These are phyloP conservation scores for Ariolimax columbianus DNA, from an alignment of 2,888 invertebrate genomes.

Conservation along the genomic window DNA sequence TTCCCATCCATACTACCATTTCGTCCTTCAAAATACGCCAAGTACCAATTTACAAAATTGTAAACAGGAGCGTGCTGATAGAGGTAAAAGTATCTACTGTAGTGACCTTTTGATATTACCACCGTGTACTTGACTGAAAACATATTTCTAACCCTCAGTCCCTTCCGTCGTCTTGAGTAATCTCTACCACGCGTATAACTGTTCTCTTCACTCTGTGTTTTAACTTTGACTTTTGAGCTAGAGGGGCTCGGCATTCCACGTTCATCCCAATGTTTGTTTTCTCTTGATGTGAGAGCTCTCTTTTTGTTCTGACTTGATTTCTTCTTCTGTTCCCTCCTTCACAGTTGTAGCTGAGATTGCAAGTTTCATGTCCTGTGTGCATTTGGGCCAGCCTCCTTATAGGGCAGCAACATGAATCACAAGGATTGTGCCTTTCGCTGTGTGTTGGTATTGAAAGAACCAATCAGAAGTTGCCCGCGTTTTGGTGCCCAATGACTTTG, in stretches of 20 bases:
- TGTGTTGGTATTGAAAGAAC: background rate
- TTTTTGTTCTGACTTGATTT: conserved; percentile 12
- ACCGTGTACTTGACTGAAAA: background rate
- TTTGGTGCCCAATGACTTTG: background rate
- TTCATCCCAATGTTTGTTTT: conserved; percentile 40
- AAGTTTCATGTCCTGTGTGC: conserved; percentile 21
- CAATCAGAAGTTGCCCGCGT: background rate
- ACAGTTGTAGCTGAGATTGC: background rate
- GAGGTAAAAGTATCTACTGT: background rate
- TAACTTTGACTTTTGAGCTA: conserved; percentile 40
- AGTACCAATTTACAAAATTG: no score
- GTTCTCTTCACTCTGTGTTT: conserved; percentile 6
- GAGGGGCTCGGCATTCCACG: conserved; percentile 35
- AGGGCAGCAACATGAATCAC: background rate
- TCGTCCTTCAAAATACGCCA: no score
- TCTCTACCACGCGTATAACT: no score
- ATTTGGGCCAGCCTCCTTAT: conserved; percentile 9
- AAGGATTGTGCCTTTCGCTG: background rate
- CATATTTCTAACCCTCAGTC: no score
- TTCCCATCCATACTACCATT: no score
- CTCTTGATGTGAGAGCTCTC: conserved; percentile 26
- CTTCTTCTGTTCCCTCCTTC: background rate
- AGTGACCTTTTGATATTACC: background rate
- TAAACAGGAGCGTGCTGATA: no score
- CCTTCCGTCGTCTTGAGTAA: background rate